Evolutionary conservation across 1,140 invertebrate species (phyloP).

Genomic region (Leptopilina clavipes): DNA sequence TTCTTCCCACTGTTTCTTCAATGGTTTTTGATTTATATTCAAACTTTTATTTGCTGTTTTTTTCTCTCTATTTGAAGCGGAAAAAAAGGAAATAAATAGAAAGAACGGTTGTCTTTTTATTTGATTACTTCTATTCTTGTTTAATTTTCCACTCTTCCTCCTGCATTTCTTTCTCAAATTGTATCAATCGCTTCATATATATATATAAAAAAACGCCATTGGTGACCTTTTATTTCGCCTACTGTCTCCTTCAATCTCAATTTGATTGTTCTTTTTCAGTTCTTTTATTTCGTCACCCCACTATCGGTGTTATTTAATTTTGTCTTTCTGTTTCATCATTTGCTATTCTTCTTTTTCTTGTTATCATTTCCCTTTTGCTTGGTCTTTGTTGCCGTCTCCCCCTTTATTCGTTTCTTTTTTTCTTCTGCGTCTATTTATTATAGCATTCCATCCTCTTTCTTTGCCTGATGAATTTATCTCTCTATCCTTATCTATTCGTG

Average conservation of each 20-base stretch:
- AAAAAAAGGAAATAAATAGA: no score
- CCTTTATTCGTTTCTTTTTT: constrained; percentile 1
- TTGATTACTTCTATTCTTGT: no score
- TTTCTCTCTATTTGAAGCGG: no score
- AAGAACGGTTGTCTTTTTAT: no score
- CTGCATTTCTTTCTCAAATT: no score
- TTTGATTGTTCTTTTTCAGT: background rate
- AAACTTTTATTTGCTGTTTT: no score
- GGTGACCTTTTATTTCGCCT: background rate
- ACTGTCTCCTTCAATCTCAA: background rate
- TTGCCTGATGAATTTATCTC: constrained; percentile 34
- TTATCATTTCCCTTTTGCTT: constrained; percentile 26
- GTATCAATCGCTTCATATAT: no score
- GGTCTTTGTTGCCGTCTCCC: background rate
- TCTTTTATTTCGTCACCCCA: background rate
- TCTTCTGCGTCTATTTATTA: background rate
- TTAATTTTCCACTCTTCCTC: no score
- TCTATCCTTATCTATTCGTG: constrained; percentile 40
- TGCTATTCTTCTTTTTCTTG: background rate
- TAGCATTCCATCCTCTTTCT: background rate
- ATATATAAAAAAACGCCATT: no score
- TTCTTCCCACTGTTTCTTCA: no score
- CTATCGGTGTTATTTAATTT: background rate
- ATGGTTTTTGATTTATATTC: no score
- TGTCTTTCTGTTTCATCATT: constrained; percentile 4